Evolutionary conservation across 1,140 invertebrate genomes (phyloP), one percentile per base, ranked within the genome.

Genomic region (Cotesia typhae): DNA sequence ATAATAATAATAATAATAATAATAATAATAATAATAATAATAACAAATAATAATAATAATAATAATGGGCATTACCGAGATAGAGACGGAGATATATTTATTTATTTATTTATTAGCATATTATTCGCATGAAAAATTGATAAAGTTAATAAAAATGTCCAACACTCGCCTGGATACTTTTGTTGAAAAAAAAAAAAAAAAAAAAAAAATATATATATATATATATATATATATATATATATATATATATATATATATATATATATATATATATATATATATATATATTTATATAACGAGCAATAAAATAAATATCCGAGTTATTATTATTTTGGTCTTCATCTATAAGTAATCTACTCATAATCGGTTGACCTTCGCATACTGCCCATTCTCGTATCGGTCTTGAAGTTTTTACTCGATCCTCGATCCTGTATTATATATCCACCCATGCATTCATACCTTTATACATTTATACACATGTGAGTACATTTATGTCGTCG

Each of bases 291-390:
- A 28, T 67, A 20, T 53, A 12, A 53, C 53, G 52, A 52, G 52
- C 20, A 67, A 67, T 36, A 52, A 67, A 66, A 51, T 28, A 14
- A 53, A 51, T 66, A 41, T 47, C 41, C 36, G n/a, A 51, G 51
- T 17, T 41, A 41, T 66, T 66, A 47, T 9, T 52, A 52, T 52
- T 52, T 52, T 1, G 7, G 51, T 52, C 9, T 52, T 10, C n/a
- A n/a, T 52, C 28, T 38, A 36, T 59, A 36, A 55, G 37, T 35
- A 64, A 73, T 73, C 72, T 68, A 63, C 67, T 73, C 66, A 73
- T 73, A 73, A 73, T 73, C 72, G 72, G n/a, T 53, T 47, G 72
- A 73, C 72, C 72, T 73, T 73, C 72, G 72, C 72, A 73, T 73
- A 73, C 55, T 72, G 71, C 57, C 57, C 65, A 72, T 72, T 72